Evolutionary conservation across 2,113 vertebrate genomes (phyloP), one percentile per base, ranked within the genome.

Genomic region (Etheostoma cragini): DNA sequence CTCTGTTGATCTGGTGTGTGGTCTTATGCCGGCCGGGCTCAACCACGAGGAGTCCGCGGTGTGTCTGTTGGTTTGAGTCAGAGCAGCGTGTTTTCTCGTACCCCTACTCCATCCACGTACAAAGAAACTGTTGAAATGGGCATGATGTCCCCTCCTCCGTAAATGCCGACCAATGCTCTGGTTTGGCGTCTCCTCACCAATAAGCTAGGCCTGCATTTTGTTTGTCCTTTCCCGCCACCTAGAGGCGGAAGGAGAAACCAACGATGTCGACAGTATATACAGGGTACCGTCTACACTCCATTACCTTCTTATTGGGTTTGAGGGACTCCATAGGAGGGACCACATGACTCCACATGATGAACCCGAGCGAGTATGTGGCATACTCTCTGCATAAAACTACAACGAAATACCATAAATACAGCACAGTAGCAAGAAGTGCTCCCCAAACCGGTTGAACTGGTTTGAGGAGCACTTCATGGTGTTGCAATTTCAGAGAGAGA

Each of bases 31-130:
- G 63, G 63, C 50, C 45, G 38, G 68, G 22, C 35, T 82, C 61
- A 76, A 62, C 82, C 89, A 90, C 90, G 86, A 89, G 83, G 83
- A 77, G 30, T 74, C 26, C 24, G 4, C 49, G 24, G 22, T 26
- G 54, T 24, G 33, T 58, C 4, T 69, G 69, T 7, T 14, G 3
- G 19, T 2, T 14, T 62, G 79, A 72, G 17, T 86, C 71, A 71
- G 45, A 19, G 78, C 57, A 7, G 66, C 81, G 88, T 83, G 84
- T n/a, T 61, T 33, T 65, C 47, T 24, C 16, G 0, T 21, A 0
- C 24, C 10, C 7, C 56, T 26, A 45, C 24, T 77, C 54, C 8
- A 2, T 15, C 33, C 35, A 2, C 13, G 16, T 33, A 21, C 49
- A 68, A 62, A 69, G 57, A 53, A 4, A 19, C 22, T 3, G 0